phyloP scores from a whole-genome alignment of 2,797 vertebrate species.

The Diplodus puntazzo region DNA sequence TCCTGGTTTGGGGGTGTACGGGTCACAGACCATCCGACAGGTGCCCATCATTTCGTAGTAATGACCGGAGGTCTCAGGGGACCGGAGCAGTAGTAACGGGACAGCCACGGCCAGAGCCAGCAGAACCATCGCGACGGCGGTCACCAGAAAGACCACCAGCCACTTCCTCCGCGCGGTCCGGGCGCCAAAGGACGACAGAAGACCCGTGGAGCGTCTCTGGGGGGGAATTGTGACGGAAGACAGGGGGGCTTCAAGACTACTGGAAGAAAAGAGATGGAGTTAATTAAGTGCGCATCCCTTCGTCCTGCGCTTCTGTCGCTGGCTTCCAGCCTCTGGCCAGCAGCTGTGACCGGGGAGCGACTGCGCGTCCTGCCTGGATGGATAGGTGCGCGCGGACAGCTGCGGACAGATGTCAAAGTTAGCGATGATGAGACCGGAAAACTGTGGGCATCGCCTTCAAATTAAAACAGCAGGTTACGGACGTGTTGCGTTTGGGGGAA shows the following conservation, averaged over 20 bases:
- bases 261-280: conserved; percentile 37
- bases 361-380: conserved; percentile 56
- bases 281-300: conserved; percentile 44
- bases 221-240: conserved; percentile 86
- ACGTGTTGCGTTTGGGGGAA: background rate
- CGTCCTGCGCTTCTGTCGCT: conserved; percentile 20
- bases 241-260: background rate
- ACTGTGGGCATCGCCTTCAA: conserved; percentile 30
- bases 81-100: conserved; percentile 88
- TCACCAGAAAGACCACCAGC: conserved; percentile 83
- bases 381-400: conserved; percentile 51
- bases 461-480: conserved; percentile 48
- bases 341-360: conserved; percentile 45
- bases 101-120: conserved; percentile 88
- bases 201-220: conserved; percentile 82
- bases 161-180: conserved; percentile 88
- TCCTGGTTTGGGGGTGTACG: conserved; percentile 87
- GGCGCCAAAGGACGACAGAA: conserved; percentile 84
- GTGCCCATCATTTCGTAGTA: conserved; percentile 98
- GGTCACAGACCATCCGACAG: conserved; percentile 97
- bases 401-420: conserved; percentile 50
- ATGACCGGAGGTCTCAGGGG: conserved; percentile 86
- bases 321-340: conserved; percentile 49
- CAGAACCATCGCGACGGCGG: conserved; percentile 87
- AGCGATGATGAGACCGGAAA: conserved; percentile 50